Conservation (phyloP, 1,140 invertebrate genomes). For the Palaemon carinicauda region DNA sequence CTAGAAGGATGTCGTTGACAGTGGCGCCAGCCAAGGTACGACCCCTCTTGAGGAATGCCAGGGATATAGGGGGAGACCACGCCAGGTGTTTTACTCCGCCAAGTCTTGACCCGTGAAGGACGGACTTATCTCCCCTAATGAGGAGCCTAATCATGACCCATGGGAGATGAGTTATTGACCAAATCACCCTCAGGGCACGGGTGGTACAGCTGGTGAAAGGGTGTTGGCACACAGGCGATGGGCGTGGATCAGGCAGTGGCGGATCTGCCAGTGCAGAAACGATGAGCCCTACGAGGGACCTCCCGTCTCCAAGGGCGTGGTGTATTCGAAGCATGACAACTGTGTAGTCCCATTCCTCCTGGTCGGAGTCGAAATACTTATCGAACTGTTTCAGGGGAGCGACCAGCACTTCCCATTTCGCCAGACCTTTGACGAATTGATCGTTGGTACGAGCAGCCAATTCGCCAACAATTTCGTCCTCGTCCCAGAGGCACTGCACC, state of each 20-base stretch:
- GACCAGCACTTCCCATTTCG: conserved; percentile 37
- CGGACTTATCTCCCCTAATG: neutral
- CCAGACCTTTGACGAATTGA: conserved; percentile 18
- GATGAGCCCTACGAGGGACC: conserved; percentile 22
- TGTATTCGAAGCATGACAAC: conserved; percentile 23
- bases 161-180: conserved; percentile 7
- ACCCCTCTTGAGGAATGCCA: conserved; percentile 16
- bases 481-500: neutral
- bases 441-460: conserved; percentile 7
- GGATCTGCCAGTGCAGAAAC: conserved; percentile 20
- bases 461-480: conserved; percentile 1
- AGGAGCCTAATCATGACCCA: conserved; percentile 29
- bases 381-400: neutral
- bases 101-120: conserved; percentile 8
- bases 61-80: conserved; percentile 20
- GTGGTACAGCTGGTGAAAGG: neutral
- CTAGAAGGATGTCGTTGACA: conserved; percentile 37
- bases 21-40: conserved; percentile 25
- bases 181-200: neutral
- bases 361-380: no score
- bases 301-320: conserved; percentile 31
- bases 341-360: conserved; percentile 10
- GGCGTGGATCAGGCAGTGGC: neutral
- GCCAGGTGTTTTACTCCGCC: conserved; percentile 21
- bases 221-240: neutral